Evolutionary conservation across 1,140 invertebrate genomes (phyloP).

Genomic region (Rhyacophila brunnea): DNA sequence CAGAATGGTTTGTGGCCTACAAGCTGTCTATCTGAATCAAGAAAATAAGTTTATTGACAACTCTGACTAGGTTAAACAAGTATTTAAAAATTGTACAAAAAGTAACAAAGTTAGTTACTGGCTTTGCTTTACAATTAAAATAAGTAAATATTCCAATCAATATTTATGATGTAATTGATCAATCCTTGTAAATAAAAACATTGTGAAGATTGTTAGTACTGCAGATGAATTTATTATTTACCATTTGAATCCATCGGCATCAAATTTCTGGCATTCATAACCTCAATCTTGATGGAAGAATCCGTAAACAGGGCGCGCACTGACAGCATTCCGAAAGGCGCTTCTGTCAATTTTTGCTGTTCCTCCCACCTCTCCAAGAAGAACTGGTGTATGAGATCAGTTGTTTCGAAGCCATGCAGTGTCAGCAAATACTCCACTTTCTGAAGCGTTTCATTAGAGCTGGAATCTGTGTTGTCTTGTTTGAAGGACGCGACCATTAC

Average conservation of each 20-base stretch:
- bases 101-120: no score
- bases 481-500: slow-evolving; percentile 88
- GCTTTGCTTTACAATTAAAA: no score
- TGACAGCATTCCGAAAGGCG: slow-evolving; percentile 68
- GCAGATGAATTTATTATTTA: no score
- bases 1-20: no score
- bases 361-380: slow-evolving; percentile 71
- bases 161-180: no score
- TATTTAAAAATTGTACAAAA: no score
- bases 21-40: no score
- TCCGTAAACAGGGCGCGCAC: slow-evolving; percentile 68
- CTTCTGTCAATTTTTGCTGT: slow-evolving; percentile 61
- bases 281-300: slow-evolving; percentile 62
- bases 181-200: no score
- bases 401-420: slow-evolving; percentile 82
- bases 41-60: no score
- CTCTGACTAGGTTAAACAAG: no score
- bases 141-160: no score
- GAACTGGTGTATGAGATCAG: slow-evolving; percentile 83
- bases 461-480: slow-evolving; percentile 59
- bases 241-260: slow-evolving; percentile 86
- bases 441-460: slow-evolving; percentile 59
- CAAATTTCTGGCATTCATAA: slow-evolving; percentile 89
- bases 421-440: slow-evolving; percentile 70
- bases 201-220: no score